These are phyloP conservation scores for Lagothrix lagotricha DNA, from an alignment of 2,797 vertebrate species.

Conservation along the genomic window DNA sequence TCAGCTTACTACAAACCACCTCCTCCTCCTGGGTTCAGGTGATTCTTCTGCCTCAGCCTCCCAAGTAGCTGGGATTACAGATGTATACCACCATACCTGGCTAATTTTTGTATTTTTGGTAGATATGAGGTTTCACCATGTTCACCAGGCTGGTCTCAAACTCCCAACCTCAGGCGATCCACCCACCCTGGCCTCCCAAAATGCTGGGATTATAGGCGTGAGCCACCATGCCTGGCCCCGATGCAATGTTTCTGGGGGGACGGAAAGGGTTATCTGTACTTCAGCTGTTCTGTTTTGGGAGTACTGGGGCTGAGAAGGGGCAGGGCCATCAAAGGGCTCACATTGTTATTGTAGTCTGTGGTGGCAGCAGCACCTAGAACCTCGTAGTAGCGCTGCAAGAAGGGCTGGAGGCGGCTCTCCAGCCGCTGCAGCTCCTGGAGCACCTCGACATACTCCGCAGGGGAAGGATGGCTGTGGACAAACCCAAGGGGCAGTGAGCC, in stretches of 20 bases:
- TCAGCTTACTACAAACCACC: background rate
- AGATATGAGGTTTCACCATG: background rate
- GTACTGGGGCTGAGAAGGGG: background rate
- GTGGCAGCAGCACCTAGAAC: slow-evolving; percentile 91
- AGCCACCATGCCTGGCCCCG: background rate
- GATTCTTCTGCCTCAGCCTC: background rate
- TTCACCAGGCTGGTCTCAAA: background rate
- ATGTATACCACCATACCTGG: background rate
- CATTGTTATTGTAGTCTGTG: slow-evolving; percentile 92
- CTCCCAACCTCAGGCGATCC: background rate
- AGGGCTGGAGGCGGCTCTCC: slow-evolving; percentile 92
- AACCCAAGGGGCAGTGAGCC: background rate
- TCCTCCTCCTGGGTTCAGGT: background rate
- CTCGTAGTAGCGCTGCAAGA: slow-evolving; percentile 92
- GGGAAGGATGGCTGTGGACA: slow-evolving; percentile 89
- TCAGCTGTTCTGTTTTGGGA: background rate
- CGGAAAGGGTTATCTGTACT: background rate
- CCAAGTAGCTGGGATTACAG: background rate
- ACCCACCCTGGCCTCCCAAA: background rate
- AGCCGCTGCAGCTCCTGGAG: slow-evolving; percentile 91
- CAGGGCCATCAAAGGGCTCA: slow-evolving; percentile 75
- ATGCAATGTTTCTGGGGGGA: background rate
- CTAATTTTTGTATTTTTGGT: background rate
- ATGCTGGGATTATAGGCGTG: background rate
- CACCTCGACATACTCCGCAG: slow-evolving; percentile 90